Conservation (phyloP, 2,888 invertebrate genomes). For the Hartigia nigra region DNA sequence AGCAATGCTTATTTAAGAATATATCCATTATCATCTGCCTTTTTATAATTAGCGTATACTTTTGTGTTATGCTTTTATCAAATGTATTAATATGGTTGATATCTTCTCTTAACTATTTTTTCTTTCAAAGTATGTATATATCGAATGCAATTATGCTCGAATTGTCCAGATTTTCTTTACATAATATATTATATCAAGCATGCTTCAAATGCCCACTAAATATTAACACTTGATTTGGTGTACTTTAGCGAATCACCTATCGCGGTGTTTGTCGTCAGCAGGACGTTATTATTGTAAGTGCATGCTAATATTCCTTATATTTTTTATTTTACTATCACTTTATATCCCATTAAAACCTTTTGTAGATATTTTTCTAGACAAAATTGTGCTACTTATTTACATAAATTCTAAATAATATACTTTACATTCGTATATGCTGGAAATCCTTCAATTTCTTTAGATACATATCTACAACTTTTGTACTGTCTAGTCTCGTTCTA, state of each 20-base stretch:
- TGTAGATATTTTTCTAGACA: neutral
- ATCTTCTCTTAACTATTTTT: neutral
- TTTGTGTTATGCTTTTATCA: neutral
- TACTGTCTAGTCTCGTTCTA: neutral
- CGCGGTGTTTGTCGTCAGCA: constrained; percentile 57
- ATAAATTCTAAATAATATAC: neutral
- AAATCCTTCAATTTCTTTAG: neutral
- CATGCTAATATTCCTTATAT: constrained; percentile 45
- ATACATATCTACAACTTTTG: neutral
- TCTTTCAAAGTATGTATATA: neutral
- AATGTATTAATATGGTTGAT: neutral
- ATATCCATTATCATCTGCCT: neutral
- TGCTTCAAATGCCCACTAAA: constrained; percentile 35
- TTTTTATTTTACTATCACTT: neutral
- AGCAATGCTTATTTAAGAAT: neutral
- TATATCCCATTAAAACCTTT: neutral
- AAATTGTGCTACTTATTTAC: neutral
- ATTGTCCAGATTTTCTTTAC: neutral
- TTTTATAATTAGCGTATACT: neutral
- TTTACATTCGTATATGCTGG: neutral
- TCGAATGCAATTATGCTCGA: neutral
- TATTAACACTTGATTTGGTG: constrained; percentile 46
- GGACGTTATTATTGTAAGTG: constrained; percentile 59
- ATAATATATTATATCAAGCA: neutral
- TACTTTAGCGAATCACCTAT: constrained; percentile 60